phyloP scores from a whole-genome alignment of 92 coral and sea anemone genomes.

The Anthopleura xanthogrammica region DNA sequence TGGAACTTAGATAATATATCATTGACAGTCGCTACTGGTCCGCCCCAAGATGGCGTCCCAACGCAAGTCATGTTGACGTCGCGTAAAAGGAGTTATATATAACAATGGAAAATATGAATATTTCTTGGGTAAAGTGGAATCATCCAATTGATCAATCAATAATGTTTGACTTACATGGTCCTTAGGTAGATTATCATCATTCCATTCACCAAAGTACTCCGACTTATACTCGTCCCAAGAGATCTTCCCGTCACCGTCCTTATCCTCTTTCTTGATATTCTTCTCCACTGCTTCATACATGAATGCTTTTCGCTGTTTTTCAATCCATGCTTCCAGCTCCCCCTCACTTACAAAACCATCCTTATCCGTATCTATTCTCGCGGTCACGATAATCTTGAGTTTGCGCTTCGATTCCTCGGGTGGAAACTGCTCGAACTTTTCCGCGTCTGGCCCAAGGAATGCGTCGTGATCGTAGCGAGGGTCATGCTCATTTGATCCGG shows the following conservation, averaged over 20 bases:
- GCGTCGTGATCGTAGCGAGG: constrained; percentile 91
- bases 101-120: too few relatives aligned
- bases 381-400: constrained; percentile 64
- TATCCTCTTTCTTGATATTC: constrained; percentile 73
- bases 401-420: constrained; percentile 86
- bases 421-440: constrained; percentile 80
- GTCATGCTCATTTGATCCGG: constrained; percentile 70
- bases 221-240: constrained; percentile 88
- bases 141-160: neutral
- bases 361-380: constrained; percentile 74
- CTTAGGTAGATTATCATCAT: constrained; percentile 66
- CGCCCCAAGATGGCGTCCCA: too few relatives aligned
- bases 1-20: too few relatives aligned
- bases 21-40: too few relatives aligned
- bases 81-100: too few relatives aligned
- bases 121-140: too few relatives aligned
- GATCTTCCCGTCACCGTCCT: constrained; percentile 79
- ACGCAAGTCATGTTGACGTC: too few relatives aligned
- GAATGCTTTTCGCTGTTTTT: constrained; percentile 86
- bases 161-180: constrained; percentile 73
- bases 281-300: constrained; percentile 94
- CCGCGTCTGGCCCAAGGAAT: constrained; percentile 95
- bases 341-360: constrained; percentile 73
- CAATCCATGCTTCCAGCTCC: constrained; percentile 92
- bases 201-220: constrained; percentile 84